Conservation (phyloP, 2,888 invertebrate genomes). For the Brachylomia viminalis region DNA sequence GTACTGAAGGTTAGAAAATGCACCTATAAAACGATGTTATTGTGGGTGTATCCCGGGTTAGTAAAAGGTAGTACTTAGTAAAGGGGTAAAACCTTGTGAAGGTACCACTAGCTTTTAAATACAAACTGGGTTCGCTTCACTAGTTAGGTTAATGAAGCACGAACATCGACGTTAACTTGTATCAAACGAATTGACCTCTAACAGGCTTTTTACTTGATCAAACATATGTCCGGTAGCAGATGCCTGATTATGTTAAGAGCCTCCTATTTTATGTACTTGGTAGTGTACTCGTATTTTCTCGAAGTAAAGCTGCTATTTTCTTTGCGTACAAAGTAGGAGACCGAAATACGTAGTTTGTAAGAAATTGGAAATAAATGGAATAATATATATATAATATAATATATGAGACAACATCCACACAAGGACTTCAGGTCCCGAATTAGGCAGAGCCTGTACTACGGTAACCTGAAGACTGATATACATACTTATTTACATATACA, state of each 20-base stretch:
- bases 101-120: conserved; percentile 3
- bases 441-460: too few species aligned
- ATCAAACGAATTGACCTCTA: conserved; percentile 63
- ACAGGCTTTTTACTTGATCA: conserved; percentile 76
- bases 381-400: too few species aligned
- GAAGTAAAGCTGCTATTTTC: conserved; percentile 2
- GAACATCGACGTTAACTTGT: conserved; percentile 51
- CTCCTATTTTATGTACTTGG: conserved; percentile 40
- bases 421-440: too few species aligned
- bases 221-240: conserved; percentile 67
- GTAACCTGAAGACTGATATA: too few species aligned
- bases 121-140: conserved; percentile 14
- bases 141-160: conserved; percentile 51
- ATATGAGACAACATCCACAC: too few species aligned
- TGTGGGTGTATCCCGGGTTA: neutral
- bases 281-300: conserved; percentile 20
- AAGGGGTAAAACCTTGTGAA: too few species aligned
- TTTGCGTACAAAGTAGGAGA: conserved; percentile 2
- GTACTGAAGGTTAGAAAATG: neutral
- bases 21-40: neutral
- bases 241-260: conserved; percentile 61
- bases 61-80: too few species aligned
- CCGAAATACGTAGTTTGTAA: neutral
- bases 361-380: neutral
- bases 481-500: too few species aligned